phyloP scores from a whole-genome alignment of 2,888 invertebrate species.

The Hemistola chrysoprasaria region DNA sequence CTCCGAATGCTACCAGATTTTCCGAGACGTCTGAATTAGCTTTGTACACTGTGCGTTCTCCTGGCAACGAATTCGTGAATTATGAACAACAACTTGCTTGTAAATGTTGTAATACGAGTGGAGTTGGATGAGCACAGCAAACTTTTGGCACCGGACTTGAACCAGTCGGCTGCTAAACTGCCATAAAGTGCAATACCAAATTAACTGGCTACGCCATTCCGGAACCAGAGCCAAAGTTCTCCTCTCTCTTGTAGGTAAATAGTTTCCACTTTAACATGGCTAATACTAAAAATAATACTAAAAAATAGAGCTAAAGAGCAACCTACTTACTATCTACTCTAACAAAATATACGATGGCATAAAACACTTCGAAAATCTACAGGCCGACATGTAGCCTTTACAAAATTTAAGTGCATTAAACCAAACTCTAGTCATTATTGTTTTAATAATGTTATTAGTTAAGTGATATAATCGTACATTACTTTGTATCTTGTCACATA shows the following conservation, averaged over 20 bases:
- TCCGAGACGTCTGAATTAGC: conserved; percentile 1
- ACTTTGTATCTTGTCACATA: too few species aligned
- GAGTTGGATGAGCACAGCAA: conserved; percentile 24
- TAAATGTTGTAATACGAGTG: conserved; percentile 9
- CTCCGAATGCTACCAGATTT: conserved; percentile 4
- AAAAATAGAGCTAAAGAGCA: too few species aligned
- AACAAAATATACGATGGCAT: too few species aligned
- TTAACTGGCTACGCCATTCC: conserved; percentile 49
- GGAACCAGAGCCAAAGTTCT: conserved; percentile 45
- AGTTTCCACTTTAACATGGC: conserved; percentile 23
- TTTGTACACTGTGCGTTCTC: neutral
- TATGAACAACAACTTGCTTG: conserved; percentile 12
- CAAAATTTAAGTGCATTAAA: too few species aligned
- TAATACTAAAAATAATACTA: too few species aligned
- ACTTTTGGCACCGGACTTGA: conserved; percentile 60
- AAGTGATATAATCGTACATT: too few species aligned
- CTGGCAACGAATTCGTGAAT: conserved; percentile 11
- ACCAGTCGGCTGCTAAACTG: conserved; percentile 49
- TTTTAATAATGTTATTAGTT: too few species aligned
- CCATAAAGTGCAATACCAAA: conserved; percentile 62
- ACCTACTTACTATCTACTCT: too few species aligned
- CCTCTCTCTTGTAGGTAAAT: conserved; percentile 39
- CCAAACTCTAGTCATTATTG: too few species aligned
- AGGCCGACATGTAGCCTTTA: too few species aligned
- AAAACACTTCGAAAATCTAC: too few species aligned